phyloP scores from a whole-genome alignment of 2,797 vertebrate genomes.

The Anableps anableps region DNA sequence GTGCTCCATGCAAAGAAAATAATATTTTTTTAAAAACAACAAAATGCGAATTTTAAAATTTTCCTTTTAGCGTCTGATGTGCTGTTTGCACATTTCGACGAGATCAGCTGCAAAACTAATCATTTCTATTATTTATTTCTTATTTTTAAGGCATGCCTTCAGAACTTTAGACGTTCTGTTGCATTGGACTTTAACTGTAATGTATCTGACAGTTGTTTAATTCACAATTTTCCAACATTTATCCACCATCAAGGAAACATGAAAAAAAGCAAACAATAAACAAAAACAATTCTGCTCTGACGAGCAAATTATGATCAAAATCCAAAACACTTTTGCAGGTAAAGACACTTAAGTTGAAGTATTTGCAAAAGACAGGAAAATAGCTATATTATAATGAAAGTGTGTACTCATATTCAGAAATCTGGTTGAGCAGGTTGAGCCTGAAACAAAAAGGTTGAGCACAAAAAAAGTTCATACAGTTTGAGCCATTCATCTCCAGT shows the following conservation, averaged over 20 bases:
- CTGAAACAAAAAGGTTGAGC: conserved; percentile 67
- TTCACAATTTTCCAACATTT: conserved; percentile 53
- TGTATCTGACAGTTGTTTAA: conserved; percentile 47
- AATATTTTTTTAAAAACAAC: conserved; percentile 37
- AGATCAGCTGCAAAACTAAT: conserved; percentile 66
- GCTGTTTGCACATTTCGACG: conserved; percentile 72
- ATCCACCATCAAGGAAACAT: conserved; percentile 51
- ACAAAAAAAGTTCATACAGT: conserved; percentile 66
- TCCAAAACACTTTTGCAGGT: conserved; percentile 64
- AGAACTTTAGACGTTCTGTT: conserved; percentile 70
- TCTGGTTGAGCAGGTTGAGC: conserved; percentile 77
- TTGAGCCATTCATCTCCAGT: conserved; percentile 74
- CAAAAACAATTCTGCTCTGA: conserved; percentile 56
- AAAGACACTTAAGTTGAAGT: conserved; percentile 71
- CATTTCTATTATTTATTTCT: background rate
- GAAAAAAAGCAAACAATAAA: conserved; percentile 1
- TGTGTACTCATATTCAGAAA: conserved; percentile 76
- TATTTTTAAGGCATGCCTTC: conserved; percentile 75
- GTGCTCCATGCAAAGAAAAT: conserved; percentile 83
- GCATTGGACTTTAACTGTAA: conserved; percentile 64
- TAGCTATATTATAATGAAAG: conserved; percentile 76
- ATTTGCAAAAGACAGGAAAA: conserved; percentile 76
- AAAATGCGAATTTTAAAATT: conserved; percentile 52
- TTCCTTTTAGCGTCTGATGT: conserved; percentile 73
- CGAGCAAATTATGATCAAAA: conserved; percentile 62